Evolutionary conservation across 2,113 vertebrate species (phyloP).

Genomic region (Anoura caudifer): DNA sequence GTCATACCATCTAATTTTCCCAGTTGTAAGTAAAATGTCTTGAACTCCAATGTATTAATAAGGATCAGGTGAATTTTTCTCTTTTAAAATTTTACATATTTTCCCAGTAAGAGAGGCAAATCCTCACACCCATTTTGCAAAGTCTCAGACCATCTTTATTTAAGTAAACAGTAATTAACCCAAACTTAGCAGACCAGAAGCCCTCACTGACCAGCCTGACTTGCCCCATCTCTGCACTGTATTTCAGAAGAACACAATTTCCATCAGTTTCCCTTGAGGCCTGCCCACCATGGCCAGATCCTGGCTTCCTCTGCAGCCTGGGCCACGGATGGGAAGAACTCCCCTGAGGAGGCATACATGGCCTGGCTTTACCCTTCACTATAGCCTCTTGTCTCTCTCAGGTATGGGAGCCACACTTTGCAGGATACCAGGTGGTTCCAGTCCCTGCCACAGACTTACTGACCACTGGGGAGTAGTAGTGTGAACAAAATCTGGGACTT

Average conservation of each 20-base stretch:
- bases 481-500: neutral
- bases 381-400: neutral
- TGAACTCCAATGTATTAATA: neutral
- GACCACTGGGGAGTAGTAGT: fast-evolving
- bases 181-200: neutral
- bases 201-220: neutral
- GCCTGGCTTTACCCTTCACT: fast-evolving
- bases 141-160: neutral
- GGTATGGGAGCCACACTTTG: fast-evolving
- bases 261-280: neutral
- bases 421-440: fast-evolving
- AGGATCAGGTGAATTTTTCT: neutral
- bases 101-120: neutral
- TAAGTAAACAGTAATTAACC: neutral
- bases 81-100: neutral
- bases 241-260: neutral
- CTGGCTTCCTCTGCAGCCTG: neutral
- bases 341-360: neutral
- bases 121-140: neutral
- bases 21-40: neutral
- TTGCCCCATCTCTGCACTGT: fast-evolving
- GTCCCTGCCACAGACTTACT: fast-evolving
- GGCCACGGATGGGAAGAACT: fast-evolving
- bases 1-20: neutral
- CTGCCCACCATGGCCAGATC: neutral